A percentile compares a stretch with the other conserved stretches of the same genome.
phyloP scores from a whole-genome alignment of 1,140 invertebrate species.

The Psilanteris sp. region DNA sequence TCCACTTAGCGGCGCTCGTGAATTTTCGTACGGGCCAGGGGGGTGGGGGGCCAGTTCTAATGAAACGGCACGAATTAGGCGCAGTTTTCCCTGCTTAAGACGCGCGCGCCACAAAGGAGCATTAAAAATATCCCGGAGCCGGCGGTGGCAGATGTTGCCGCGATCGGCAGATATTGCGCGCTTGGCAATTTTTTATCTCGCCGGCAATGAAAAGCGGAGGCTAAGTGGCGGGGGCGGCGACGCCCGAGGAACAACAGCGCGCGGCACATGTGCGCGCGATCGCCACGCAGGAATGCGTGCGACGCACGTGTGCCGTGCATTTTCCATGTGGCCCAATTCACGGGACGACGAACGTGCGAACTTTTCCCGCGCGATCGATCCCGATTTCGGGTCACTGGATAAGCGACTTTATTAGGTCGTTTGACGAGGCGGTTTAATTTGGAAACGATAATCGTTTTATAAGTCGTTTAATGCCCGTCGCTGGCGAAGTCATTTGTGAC shows the following conservation, averaged over 20 bases:
- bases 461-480: too few relatives aligned
- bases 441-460: too few relatives aligned
- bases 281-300: slow-evolving; percentile 11
- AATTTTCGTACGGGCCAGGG: slow-evolving; percentile 46
- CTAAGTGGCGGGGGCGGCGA: slow-evolving; percentile 28
- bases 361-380: too few relatives aligned
- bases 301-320: slow-evolving; percentile 31
- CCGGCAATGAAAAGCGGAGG: slow-evolving; percentile 46
- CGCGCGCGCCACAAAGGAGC: slow-evolving; percentile 33
- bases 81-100: slow-evolving; percentile 45
- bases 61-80: slow-evolving; percentile 56
- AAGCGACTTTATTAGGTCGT: too few relatives aligned
- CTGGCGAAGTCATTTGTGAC: too few relatives aligned
- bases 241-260: slow-evolving; percentile 7
- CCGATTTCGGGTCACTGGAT: too few relatives aligned
- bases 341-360: too few relatives aligned
- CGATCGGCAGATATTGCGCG: slow-evolving; percentile 41
- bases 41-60: slow-evolving; percentile 42
- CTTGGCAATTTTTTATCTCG: slow-evolving; percentile 52
- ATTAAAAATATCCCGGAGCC: slow-evolving; percentile 47
- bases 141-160: slow-evolving; percentile 45
- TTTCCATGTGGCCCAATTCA: slow-evolving; percentile 36
- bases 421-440: too few relatives aligned
- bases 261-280: slow-evolving; percentile 36
- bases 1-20: slow-evolving; percentile 23